Evolutionary conservation across 2,797 vertebrate genomes (phyloP).

Genomic region (Rhinoraja longicauda): DNA sequence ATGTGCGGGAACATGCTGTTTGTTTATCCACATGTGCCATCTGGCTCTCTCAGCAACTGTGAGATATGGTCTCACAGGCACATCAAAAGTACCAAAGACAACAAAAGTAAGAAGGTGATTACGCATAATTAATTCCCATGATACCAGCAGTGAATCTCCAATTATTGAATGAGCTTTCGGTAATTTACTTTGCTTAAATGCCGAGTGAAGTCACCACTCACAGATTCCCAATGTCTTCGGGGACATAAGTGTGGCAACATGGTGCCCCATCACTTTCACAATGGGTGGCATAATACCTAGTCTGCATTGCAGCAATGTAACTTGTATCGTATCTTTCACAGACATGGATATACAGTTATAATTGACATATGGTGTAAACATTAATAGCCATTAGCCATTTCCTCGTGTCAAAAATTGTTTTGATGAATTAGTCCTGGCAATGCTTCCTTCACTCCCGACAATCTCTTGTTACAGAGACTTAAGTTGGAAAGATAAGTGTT

Average conservation of each 20-base stretch:
- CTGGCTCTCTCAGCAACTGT: conserved; percentile 7
- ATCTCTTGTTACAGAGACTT: conserved; percentile 37
- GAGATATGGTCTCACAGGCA: not conserved
- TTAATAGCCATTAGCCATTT: conserved; percentile 29
- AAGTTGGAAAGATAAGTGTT: conserved; percentile 40
- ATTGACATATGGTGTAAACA: conserved; percentile 33
- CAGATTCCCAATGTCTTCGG: conserved; percentile 1
- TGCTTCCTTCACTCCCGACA: not conserved
- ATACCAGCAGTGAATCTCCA: not conserved
- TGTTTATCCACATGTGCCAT: not conserved
- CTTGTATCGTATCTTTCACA: not conserved
- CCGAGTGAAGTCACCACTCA: conserved; percentile 6
- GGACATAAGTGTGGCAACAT: not conserved
- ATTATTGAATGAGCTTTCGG: not conserved
- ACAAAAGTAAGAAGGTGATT: conserved; percentile 10
- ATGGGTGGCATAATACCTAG: not conserved
- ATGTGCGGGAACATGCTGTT: not conserved
- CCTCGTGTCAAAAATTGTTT: not conserved
- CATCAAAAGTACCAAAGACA: not conserved
- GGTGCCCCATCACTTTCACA: not conserved
- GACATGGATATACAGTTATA: not conserved
- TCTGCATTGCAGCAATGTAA: not conserved
- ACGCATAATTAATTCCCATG: conserved; percentile 20
- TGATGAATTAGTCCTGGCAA: conserved; percentile 45
- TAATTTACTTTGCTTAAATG: conserved; percentile 27